phyloP scores from a whole-genome alignment of 2,888 invertebrate species.

The Drosophila yooni region DNA sequence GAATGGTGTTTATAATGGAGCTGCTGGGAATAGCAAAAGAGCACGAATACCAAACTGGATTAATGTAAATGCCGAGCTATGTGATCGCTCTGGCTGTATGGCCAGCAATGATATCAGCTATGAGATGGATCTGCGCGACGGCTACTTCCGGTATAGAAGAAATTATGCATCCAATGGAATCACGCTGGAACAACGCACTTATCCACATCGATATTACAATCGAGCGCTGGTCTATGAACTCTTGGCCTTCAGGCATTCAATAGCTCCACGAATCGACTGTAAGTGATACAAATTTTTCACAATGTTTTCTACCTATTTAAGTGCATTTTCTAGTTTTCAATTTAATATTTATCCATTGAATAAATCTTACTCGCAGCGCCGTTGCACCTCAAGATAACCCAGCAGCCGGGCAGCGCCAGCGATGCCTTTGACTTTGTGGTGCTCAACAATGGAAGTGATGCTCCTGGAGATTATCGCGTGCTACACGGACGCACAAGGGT shows the following conservation, averaged over 20 bases:
- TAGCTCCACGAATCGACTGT: constrained; percentile 24
- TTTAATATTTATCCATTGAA: neutral
- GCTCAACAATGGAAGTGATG: constrained; percentile 46
- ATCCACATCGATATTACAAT: constrained; percentile 84
- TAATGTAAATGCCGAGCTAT: constrained; percentile 83
- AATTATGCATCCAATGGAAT: constrained; percentile 41
- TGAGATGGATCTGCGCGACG: constrained; percentile 62
- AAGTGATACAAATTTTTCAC: constrained; percentile 1
- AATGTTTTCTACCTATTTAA: neutral
- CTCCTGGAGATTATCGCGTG: constrained; percentile 42
- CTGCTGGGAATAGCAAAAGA: constrained; percentile 86
- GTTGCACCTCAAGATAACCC: constrained; percentile 56
- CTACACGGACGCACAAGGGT: constrained; percentile 75
- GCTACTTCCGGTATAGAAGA: constrained; percentile 56
- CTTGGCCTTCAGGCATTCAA: constrained; percentile 39
- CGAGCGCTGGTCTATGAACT: constrained; percentile 84
- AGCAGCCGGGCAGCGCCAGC: constrained; percentile 57
- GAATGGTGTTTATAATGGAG: constrained; percentile 88
- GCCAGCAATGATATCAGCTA: constrained; percentile 41
- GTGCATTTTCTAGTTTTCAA: neutral
- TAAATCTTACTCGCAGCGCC: constrained; percentile 43
- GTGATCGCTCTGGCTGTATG: constrained; percentile 55
- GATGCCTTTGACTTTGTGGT: constrained; percentile 64
- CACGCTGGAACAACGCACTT: constrained; percentile 74
- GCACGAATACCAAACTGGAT: constrained; percentile 88